Conservation (phyloP, 35 echinoderm and acorn worm genomes). For the Hemicentrotus pulcherrimus region DNA sequence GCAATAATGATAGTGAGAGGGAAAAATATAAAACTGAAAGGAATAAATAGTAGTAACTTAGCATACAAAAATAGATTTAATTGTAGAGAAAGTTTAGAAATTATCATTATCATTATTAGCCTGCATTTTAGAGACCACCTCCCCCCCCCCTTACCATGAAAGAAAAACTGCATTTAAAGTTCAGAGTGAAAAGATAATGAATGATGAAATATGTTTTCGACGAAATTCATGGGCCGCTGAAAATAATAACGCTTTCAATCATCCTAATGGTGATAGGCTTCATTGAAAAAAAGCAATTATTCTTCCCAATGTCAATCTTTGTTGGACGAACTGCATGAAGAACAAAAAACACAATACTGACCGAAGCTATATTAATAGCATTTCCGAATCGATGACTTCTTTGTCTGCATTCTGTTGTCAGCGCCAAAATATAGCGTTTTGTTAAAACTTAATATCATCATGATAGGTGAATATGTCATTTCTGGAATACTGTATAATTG, state of each 20-base stretch:
- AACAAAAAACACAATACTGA: neutral
- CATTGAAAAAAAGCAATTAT: neutral
- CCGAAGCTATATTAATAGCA: neutral
- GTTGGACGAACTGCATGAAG: neutral
- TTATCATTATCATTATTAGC: too few species aligned
- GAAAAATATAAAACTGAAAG: too few species aligned
- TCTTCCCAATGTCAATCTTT: neutral
- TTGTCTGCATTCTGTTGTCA: neutral
- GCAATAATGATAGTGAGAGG: too few species aligned
- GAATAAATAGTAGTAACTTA: too few species aligned
- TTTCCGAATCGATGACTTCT: neutral
- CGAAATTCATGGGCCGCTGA: neutral
- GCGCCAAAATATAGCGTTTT: neutral
- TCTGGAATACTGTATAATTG: conserved; percentile 13
- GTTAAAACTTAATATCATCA: neutral
- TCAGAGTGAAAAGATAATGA: too few species aligned
- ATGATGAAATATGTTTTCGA: too few species aligned
- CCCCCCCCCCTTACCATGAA: too few species aligned
- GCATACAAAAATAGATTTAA: too few species aligned
- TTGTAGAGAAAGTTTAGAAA: too few species aligned
- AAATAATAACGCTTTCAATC: neutral
- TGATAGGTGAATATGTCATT: neutral
- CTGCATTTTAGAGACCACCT: too few species aligned
- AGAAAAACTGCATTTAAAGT: too few species aligned
- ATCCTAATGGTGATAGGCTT: neutral